Evolutionary conservation across 2,113 vertebrate species (phyloP).

Genomic region (Daphoenositta chrysoptera): DNA sequence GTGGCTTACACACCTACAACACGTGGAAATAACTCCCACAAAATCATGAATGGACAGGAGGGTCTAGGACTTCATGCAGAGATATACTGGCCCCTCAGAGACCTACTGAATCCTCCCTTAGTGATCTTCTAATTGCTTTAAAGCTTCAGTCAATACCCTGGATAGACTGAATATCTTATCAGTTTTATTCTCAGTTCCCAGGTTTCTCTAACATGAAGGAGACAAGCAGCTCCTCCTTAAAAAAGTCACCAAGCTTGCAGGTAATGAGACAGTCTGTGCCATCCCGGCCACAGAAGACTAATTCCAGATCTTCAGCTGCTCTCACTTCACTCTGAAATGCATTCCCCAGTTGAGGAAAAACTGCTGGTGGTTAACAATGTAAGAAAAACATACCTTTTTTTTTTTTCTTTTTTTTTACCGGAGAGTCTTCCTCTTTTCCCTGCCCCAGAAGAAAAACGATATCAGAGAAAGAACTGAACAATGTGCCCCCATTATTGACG

Average conservation of each 20-base stretch:
- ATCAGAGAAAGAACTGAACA: background rate
- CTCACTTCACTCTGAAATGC: background rate
- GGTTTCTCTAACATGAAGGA: background rate
- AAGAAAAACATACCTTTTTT: background rate
- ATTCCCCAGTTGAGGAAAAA: background rate
- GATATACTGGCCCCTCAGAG: background rate
- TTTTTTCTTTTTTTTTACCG: background rate
- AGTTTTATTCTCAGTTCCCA: background rate
- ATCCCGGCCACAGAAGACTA: background rate
- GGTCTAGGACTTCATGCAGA: background rate
- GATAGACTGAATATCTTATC: background rate
- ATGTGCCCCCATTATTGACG: background rate
- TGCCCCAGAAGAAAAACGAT: background rate
- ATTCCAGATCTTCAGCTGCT: background rate
- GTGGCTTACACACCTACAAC: background rate
- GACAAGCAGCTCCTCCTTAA: background rate
- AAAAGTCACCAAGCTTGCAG: background rate
- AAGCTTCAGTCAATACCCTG: background rate
- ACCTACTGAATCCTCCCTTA: background rate
- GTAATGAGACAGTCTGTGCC: background rate
- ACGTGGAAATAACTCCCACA: background rate
- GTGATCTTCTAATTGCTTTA: background rate
- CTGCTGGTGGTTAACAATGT: background rate
- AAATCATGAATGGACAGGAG: background rate
- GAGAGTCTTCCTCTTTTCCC: background rate